Percentiles rank a stretch among this genome's conserved stretches.
Conservation (phyloP, 2,888 invertebrate species). For the Lacanobia oleracea region DNA sequence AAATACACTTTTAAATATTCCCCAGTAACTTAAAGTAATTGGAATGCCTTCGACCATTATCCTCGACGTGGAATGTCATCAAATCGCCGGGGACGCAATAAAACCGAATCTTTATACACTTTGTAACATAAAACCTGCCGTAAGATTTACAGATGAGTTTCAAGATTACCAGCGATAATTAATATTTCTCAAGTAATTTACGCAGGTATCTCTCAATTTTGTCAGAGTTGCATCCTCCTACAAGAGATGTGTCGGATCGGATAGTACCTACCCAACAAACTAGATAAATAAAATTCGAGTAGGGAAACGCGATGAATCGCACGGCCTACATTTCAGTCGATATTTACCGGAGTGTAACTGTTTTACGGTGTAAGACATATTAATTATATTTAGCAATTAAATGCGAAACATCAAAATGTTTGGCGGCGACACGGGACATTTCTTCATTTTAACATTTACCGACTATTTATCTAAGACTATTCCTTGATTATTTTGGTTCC, state of each 20-base stretch:
- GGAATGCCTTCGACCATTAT: slow-evolving; percentile 58
- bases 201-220: slow-evolving; percentile 59
- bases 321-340: slow-evolving; percentile 71
- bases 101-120: slow-evolving; percentile 59
- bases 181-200: slow-evolving; percentile 64
- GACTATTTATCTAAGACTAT: slow-evolving; percentile 79
- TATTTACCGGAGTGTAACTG: slow-evolving; percentile 77
- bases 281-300: slow-evolving; percentile 45
- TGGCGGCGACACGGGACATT: slow-evolving; percentile 84
- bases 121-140: slow-evolving; percentile 61
- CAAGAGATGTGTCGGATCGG: slow-evolving; percentile 48
- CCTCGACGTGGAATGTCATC: slow-evolving; percentile 58
- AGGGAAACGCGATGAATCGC: slow-evolving; percentile 49
- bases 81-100: slow-evolving; percentile 57
- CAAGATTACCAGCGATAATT: slow-evolving; percentile 64
- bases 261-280: slow-evolving; percentile 46
- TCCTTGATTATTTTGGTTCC: slow-evolving; percentile 80
- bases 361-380: slow-evolving; percentile 77
- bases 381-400: slow-evolving; percentile 89
- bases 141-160: slow-evolving; percentile 58
- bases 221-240: slow-evolving; percentile 45
- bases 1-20: slow-evolving; percentile 19
- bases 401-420: slow-evolving; percentile 84
- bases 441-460: slow-evolving; percentile 81
- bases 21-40: slow-evolving; percentile 46